Percentiles rank a stretch among this genome's conserved stretches.
Conservation (phyloP, 2,797 vertebrate genomes). For the Sternarchorhynchus goeldii region DNA sequence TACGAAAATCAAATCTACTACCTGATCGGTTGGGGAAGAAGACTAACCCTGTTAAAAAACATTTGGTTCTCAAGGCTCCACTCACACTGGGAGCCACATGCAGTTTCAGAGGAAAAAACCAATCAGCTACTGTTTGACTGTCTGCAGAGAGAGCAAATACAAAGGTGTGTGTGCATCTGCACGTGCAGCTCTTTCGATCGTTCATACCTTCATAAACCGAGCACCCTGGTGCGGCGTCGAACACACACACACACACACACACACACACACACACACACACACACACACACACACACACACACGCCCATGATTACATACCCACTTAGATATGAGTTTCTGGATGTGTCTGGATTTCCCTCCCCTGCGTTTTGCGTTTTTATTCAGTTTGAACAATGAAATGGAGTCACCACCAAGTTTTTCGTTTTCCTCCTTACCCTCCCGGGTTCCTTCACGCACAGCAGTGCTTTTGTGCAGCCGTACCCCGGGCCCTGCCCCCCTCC, state of each 20-base stretch:
- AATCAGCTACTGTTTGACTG: conserved; percentile 32
- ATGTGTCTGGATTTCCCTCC: conserved; percentile 16
- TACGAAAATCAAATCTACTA: conserved; percentile 19
- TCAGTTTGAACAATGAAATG: conserved; percentile 33
- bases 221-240: neutral
- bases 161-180: conserved; percentile 9
- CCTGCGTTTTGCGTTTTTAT: conserved; percentile 28
- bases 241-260: neutral
- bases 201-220: neutral
- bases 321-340: conserved; percentile 5
- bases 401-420: conserved; percentile 52
- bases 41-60: conserved; percentile 23
- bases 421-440: conserved; percentile 17
- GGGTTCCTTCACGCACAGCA: conserved; percentile 49
- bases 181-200: neutral
- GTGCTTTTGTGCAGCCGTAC: conserved; percentile 46
- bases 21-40: neutral
- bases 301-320: neutral
- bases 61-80: conserved; percentile 2
- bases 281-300: too few relatives aligned
- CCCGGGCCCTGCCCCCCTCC: conserved; percentile 43
- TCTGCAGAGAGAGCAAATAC: conserved; percentile 20
- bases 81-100: conserved; percentile 3
- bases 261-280: too few relatives aligned
- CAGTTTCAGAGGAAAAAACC: conserved; percentile 24